phyloP scores from a whole-genome alignment of 2,888 invertebrate species.

The Congeria kusceri region DNA sequence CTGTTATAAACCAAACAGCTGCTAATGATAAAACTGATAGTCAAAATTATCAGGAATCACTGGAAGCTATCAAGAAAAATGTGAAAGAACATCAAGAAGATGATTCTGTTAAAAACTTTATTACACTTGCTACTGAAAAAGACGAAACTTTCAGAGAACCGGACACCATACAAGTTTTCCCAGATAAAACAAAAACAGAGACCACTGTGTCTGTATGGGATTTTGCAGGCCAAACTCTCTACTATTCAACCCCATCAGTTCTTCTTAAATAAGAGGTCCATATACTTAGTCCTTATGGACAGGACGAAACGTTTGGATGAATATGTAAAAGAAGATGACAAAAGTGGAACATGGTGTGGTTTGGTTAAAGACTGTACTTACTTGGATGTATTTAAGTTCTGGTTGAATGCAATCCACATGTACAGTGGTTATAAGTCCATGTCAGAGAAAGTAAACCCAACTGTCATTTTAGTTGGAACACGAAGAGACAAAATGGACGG shows the following conservation, averaged over 20 bases:
- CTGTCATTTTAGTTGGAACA: constrained; percentile 53
- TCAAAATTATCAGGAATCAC: not conserved
- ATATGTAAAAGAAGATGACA: constrained; percentile 6
- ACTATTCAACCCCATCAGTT: constrained; percentile 61
- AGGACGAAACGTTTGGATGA: constrained; percentile 26
- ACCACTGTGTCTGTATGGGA: constrained; percentile 50
- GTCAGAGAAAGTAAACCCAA: constrained; percentile 22
- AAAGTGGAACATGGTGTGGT: constrained; percentile 4
- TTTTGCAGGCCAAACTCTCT: constrained; percentile 47
- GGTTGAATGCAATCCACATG: constrained; percentile 55
- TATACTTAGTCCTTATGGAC: constrained; percentile 51
- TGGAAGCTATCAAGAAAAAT: not conserved
- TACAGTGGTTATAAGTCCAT: constrained; percentile 22
- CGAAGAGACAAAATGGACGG: constrained; percentile 42
- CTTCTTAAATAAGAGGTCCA: constrained; percentile 51
- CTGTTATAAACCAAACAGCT: not conserved
- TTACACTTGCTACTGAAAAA: not conserved
- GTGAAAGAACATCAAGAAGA: too few species aligned
- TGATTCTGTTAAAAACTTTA: too few species aligned
- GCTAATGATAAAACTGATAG: not conserved
- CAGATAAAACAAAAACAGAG: not conserved
- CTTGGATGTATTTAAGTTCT: constrained; percentile 55
- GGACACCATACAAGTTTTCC: not conserved
- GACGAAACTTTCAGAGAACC: not conserved
- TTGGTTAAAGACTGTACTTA: constrained; percentile 40